Evolutionary conservation across 1,140 invertebrate species (phyloP), one percentile per base, ranked within the genome.

Genomic region (Scaptomyza graminum): DNA sequence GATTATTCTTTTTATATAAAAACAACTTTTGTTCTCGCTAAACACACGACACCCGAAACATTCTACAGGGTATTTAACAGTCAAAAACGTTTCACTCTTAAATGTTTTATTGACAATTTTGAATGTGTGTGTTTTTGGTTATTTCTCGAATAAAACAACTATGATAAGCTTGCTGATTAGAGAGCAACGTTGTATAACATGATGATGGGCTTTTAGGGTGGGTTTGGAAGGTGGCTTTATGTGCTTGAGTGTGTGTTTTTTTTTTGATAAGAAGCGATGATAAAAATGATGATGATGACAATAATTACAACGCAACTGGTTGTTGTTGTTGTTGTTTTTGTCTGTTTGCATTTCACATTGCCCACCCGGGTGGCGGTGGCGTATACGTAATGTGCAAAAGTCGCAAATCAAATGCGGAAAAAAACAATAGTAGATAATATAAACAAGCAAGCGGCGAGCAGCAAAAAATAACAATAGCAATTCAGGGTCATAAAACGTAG

Each of bases 341-440:
- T 31, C 18, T 22, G 18, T 1, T 22, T 22, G 18, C 18, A 22
- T 3, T 22, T 22, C 18, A 22, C 18, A 22, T 22, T 31, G 28
- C 28, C 5, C 28, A 31, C 28, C 28, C 28, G 5, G 37, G n/a
- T n/a, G 37, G 28, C 49, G 16, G 28, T 44, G 46, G 59, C 65
- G 71, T 74, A 74, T 74, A 69, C 71, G 71, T 74, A 69, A 74
- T 69, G 43, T 57, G 57, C 59, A 43, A 72, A 80, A 67, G 60
- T 49, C 60, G 55, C 60, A 31, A 68, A 76, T 76, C 76, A 49
- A 81, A 81, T 71, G 75, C 75, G 77, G 70, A 81, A 85, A 77
- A 57, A 72, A 66, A 67, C 67, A 72, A 69, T 76, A 72, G 60
- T 76, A 73, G 34, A 83, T 69, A 73, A 72, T 50, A 62, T n/a